phyloP scores from a whole-genome alignment of 2,113 vertebrate species.

The Plecotus auritus region DNA sequence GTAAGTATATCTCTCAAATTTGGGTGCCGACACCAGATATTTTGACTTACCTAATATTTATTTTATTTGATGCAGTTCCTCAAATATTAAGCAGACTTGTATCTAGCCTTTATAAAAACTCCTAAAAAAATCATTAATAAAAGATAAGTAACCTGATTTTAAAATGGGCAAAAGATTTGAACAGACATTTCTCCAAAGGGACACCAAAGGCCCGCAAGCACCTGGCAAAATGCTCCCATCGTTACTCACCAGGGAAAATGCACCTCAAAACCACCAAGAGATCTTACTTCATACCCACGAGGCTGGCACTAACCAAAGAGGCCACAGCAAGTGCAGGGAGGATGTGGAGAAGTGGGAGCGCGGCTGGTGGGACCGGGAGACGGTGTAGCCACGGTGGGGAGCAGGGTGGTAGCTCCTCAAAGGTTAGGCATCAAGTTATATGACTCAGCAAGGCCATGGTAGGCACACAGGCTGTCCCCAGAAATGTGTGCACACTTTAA shows the following conservation, averaged over 20 bases:
- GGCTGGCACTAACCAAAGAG: neutral
- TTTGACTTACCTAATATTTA: conserved; percentile 11
- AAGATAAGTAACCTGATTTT: neutral
- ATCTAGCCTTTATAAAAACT: neutral
- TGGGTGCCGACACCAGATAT: neutral
- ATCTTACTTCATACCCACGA: neutral
- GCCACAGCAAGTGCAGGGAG: neutral
- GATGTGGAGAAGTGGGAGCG: neutral
- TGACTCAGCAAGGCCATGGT: neutral
- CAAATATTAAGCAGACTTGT: neutral
- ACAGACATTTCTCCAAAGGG: neutral
- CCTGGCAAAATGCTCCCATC: neutral
- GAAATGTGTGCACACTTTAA: no score
- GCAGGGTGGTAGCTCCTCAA: neutral
- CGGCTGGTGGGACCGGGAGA: neutral
- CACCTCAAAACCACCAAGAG: neutral
- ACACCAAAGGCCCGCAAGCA: neutral
- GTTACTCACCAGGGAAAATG: neutral
- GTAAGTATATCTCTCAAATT: neutral
- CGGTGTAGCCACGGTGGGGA: neutral
- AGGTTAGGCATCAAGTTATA: neutral
- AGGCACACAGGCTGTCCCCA: neutral
- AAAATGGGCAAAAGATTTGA: neutral
- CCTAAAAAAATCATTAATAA: neutral
- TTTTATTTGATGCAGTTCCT: conserved; percentile 1